These are phyloP conservation scores for Papilio gigon DNA, from an alignment of 2,888 invertebrate genomes.

Conservation along the genomic window DNA sequence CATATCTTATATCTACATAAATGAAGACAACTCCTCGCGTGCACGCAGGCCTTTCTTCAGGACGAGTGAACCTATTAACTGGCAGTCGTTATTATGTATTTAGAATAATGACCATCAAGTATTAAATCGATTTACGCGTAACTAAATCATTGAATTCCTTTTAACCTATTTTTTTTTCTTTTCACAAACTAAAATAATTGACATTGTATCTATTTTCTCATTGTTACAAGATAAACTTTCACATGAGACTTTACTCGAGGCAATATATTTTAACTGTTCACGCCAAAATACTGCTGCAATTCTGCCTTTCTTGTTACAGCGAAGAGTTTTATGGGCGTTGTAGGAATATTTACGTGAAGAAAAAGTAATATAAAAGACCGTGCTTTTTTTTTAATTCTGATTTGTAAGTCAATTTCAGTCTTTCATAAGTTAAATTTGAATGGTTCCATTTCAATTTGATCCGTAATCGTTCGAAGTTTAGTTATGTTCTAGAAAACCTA, in stretches of 20 bases:
- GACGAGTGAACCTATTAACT: too few species aligned
- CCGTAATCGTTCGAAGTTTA: too few species aligned
- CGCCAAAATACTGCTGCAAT: background rate
- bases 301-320: constrained; percentile 9
- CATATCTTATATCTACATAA: too few species aligned
- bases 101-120: too few species aligned
- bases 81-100: too few species aligned
- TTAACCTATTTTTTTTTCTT: background rate
- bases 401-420: background rate
- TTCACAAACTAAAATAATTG: background rate
- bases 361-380: background rate
- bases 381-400: background rate
- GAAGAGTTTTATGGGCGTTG: constrained; percentile 3
- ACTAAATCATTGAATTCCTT: background rate
- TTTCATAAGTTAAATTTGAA: background rate
- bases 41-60: too few species aligned
- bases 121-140: too few species aligned
- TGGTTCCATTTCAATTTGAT: too few species aligned
- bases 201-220: background rate
- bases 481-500: too few species aligned
- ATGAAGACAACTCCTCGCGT: too few species aligned
- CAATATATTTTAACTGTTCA: constrained; percentile 13
- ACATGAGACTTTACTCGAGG: background rate
- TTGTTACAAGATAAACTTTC: background rate
- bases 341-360: background rate